Conservation (phyloP, 2,888 invertebrate species). For the Timema cristinae region DNA sequence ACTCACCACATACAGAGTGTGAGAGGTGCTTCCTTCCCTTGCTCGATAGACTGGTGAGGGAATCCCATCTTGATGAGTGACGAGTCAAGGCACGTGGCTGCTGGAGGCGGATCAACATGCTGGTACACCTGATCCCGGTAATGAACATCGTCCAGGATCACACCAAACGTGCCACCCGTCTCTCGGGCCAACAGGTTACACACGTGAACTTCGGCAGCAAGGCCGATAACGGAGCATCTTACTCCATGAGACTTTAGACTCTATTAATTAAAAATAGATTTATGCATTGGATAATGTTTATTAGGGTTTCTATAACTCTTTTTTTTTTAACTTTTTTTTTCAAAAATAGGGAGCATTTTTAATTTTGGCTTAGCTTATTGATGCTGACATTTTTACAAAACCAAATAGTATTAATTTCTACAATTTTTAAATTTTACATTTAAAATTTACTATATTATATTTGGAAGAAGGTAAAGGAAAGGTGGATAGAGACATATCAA, state of each 20-base stretch:
- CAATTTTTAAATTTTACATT: no score
- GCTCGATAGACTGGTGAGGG: conserved; percentile 68
- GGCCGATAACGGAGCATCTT: conserved; percentile 89
- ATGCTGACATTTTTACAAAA: no score
- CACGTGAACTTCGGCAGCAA: conserved; percentile 92
- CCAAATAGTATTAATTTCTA: no score
- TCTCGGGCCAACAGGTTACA: conserved; percentile 80
- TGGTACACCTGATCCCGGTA: conserved; percentile 37
- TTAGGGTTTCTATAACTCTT: no score
- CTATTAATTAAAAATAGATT: conserved; percentile 44
- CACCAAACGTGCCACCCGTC: conserved; percentile 67
- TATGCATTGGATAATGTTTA: no score
- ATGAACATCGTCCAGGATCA: conserved; percentile 55
- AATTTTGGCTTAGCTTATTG: neutral
- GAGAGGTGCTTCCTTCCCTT: conserved; percentile 63
- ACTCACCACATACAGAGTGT: conserved; percentile 90
- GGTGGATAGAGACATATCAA: no score
- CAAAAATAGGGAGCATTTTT: conserved; percentile 16
- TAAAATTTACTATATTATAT: no score
- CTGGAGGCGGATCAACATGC: conserved; percentile 50
- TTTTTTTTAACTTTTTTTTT: neutral
- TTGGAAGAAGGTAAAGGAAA: no score
- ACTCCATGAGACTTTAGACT: conserved; percentile 74
- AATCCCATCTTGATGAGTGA: conserved; percentile 95
- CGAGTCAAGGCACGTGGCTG: conserved; percentile 67